Conservation (phyloP, 2,113 vertebrate genomes). For the Carlito syrichta region DNA sequence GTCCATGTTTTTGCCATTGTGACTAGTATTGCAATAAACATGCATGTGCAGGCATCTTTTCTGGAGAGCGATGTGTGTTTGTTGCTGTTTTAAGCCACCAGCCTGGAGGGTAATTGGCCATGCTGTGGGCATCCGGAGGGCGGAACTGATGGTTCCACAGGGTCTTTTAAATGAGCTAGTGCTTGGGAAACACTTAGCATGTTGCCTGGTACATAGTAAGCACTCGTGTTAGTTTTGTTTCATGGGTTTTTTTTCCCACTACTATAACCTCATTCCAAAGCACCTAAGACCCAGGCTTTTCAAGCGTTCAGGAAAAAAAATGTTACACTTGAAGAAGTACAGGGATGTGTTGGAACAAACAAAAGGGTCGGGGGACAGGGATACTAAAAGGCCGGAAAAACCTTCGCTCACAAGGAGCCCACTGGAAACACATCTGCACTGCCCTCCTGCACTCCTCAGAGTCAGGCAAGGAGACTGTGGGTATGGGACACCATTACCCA, state of each 20-base stretch:
- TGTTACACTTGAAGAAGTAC: not conserved
- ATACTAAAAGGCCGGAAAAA: not conserved
- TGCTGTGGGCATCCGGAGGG: not conserved
- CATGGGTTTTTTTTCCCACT: not conserved
- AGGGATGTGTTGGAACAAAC: not conserved
- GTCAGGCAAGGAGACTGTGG: not conserved
- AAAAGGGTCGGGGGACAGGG: not conserved
- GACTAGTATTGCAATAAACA: too few species aligned
- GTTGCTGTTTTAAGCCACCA: not conserved
- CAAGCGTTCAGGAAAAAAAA: not conserved
- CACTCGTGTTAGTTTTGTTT: not conserved
- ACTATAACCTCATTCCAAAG: not conserved
- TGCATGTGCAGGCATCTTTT: too few species aligned
- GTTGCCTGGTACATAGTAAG: not conserved
- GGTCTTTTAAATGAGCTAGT: not conserved
- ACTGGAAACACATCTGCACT: not conserved
- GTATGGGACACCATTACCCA: not conserved
- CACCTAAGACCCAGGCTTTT: not conserved
- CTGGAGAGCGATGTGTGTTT: too few species aligned
- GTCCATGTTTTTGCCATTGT: too few species aligned
- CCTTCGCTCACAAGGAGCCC: not conserved
- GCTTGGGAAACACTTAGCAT: not conserved
- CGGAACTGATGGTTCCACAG: not conserved
- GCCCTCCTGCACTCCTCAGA: not conserved
- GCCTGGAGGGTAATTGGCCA: not conserved